These are phyloP conservation scores for Pandemis corylana DNA, from an alignment of 2,888 invertebrate species.

Conservation along the genomic window DNA sequence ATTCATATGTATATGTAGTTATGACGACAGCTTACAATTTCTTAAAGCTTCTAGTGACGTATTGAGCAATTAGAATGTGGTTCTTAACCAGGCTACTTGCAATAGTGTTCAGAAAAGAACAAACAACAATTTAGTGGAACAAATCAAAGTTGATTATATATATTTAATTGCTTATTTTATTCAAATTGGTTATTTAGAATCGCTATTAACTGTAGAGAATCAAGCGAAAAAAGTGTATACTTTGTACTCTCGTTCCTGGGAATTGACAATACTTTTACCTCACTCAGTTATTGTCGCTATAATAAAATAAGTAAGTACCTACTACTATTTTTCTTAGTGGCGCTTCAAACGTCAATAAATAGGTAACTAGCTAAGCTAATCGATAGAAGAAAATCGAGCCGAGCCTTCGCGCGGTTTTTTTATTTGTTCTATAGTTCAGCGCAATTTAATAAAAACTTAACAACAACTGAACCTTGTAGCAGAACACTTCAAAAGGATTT, in stretches of 20 bases:
- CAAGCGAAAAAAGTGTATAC: neutral
- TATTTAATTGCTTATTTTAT: neutral
- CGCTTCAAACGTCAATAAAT: too few species aligned
- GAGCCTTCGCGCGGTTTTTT: too few species aligned
- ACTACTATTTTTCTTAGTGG: too few species aligned
- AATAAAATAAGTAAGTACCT: too few species aligned
- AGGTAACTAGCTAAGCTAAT: too few species aligned
- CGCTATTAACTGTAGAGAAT: neutral
- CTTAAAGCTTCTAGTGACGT: neutral
- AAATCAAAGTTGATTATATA: neutral
- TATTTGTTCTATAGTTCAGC: too few species aligned
- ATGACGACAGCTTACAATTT: constrained; percentile 8
- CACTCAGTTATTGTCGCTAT: too few species aligned
- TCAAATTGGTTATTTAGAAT: neutral
- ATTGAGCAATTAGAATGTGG: constrained; percentile 23
- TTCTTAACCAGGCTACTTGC: neutral
- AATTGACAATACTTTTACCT: too few species aligned
- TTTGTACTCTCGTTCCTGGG: neutral
- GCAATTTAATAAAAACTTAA: too few species aligned
- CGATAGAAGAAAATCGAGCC: too few species aligned
- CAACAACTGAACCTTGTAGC: neutral
- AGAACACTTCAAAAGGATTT: neutral
- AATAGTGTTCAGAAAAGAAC: neutral
- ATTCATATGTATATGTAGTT: constrained; percentile 7
- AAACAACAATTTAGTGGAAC: neutral